A percentile compares a stretch with the other conserved stretches of the same genome.
These are phyloP conservation scores for Diarsia rubi DNA, from an alignment of 2,888 invertebrate species.

Conservation along the genomic window DNA sequence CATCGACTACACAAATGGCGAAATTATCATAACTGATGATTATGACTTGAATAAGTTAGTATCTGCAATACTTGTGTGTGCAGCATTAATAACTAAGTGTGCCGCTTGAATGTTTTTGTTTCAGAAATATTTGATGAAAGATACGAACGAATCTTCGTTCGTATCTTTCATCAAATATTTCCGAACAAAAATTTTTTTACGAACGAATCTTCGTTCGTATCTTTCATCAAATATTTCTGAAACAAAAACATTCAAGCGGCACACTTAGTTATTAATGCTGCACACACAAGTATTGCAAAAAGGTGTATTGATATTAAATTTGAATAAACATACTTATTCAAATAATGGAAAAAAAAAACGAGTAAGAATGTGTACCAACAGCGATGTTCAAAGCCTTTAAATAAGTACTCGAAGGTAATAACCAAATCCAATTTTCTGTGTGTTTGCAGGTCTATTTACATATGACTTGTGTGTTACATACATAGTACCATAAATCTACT, in stretches of 20 bases:
- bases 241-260: neutral
- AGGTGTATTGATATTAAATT: neutral
- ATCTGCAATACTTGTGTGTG: neutral
- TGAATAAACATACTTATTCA: neutral
- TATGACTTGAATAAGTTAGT: conserved; percentile 23
- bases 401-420: neutral
- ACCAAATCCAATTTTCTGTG: neutral
- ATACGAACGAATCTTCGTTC: neutral
- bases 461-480: neutral
- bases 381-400: neutral
- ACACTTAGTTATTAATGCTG: neutral
- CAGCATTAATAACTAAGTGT: neutral
- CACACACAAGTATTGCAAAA: neutral
- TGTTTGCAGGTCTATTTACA: neutral
- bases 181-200: too few species aligned
- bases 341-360: neutral
- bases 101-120: neutral
- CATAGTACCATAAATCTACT: neutral
- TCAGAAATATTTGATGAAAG: neutral
- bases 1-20: conserved; percentile 3
- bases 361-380: neutral
- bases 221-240: neutral
- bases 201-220: neutral
- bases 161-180: neutral
- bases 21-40: conserved; percentile 45